A percentile compares a stretch with the other conserved stretches of the same genome.
These are phyloP conservation scores for Raja brachyura DNA, from an alignment of 2,113 vertebrate species.

Conservation along the genomic window DNA sequence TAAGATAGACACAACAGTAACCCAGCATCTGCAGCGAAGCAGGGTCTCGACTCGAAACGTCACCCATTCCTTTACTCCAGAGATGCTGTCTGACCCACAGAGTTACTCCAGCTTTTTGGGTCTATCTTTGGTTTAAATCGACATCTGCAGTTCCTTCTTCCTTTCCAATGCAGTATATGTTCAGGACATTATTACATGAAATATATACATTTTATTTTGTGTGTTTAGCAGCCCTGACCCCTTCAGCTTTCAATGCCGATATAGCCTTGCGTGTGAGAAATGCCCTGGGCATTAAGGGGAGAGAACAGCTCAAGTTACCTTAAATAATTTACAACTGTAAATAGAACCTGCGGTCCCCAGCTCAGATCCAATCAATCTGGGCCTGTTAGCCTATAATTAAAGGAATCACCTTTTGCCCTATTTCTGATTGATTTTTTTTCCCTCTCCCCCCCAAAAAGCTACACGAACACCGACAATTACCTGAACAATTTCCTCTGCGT, in stretches of 20 bases:
- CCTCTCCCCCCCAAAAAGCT: background rate
- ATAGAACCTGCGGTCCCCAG: conserved; percentile 30
- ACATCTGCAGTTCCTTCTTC: too few relatives aligned
- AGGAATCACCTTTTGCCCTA: conserved; percentile 37
- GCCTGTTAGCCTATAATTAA: conserved; percentile 37
- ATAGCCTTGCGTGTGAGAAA: background rate
- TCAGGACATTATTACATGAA: background rate
- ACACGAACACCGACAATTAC: conserved; percentile 32
- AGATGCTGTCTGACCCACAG: too few relatives aligned
- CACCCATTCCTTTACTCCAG: too few relatives aligned
- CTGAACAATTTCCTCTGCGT: conserved; percentile 22
- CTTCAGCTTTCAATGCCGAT: background rate
- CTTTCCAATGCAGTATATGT: background rate
- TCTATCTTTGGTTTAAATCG: too few relatives aligned
- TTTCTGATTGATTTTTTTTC: conserved; percentile 34
- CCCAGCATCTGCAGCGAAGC: too few relatives aligned
- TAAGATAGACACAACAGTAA: too few relatives aligned
- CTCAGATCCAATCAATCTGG: conserved; percentile 37
- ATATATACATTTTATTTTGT: background rate
- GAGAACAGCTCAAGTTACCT: background rate
- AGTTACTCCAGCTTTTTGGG: too few relatives aligned
- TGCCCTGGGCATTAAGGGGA: background rate
- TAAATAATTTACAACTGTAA: conserved; percentile 35
- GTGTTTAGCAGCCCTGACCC: background rate
- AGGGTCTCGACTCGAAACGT: too few relatives aligned